Evolutionary conservation across 2,888 invertebrate genomes (phyloP).

Genomic region (Pseudolycoriella hygida): DNA sequence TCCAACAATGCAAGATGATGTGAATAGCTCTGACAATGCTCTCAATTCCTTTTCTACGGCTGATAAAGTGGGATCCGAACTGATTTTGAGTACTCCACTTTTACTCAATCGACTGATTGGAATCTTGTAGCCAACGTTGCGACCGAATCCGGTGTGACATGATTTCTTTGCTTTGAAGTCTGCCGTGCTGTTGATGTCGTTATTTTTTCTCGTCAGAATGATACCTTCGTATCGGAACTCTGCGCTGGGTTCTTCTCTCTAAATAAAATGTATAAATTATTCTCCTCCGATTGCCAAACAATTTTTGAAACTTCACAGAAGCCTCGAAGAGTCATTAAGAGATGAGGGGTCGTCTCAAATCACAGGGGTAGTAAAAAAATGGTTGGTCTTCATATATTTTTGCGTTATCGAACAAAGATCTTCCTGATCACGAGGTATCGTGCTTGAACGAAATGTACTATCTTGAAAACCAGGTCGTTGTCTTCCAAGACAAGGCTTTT

Average conservation of each 20-base stretch:
- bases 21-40: constrained; percentile 62
- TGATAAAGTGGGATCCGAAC: constrained; percentile 22
- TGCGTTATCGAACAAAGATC: too few relatives aligned
- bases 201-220: constrained; percentile 57
- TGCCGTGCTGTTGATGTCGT: constrained; percentile 46
- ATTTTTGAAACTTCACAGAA: too few relatives aligned
- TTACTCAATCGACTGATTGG: constrained; percentile 62
- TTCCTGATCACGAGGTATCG: too few relatives aligned
- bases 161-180: constrained; percentile 60
- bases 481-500: too few relatives aligned
- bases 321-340: too few relatives aligned
- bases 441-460: too few relatives aligned
- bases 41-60: constrained; percentile 61
- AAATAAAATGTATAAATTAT: too few relatives aligned
- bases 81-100: constrained; percentile 30
- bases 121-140: constrained; percentile 78
- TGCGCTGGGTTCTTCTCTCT: constrained; percentile 29
- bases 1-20: constrained; percentile 72
- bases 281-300: too few relatives aligned
- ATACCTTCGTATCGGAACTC: constrained; percentile 68
- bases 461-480: too few relatives aligned
- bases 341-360: too few relatives aligned
- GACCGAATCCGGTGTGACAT: constrained; percentile 74
- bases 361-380: too few relatives aligned
- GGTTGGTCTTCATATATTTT: too few relatives aligned